Percentiles rank a stretch among this genome's conserved stretches.
Conservation (phyloP, 2,113 vertebrate genomes). For the human (Homo sapiens) region DNA sequence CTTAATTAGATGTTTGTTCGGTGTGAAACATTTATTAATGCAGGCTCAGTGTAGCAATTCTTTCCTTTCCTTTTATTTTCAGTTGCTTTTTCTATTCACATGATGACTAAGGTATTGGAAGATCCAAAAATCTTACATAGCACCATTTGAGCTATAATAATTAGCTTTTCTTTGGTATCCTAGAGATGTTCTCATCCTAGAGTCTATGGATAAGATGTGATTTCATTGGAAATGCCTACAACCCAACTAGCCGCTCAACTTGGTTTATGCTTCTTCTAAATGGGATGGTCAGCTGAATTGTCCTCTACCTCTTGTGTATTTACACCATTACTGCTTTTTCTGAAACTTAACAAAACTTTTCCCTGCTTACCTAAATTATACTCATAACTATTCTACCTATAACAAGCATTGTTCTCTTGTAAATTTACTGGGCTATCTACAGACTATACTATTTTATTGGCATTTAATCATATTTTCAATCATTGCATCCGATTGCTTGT, state of each 20-base stretch:
- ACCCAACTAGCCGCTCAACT: neutral
- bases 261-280: neutral
- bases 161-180: neutral
- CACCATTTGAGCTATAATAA: conserved; percentile 34
- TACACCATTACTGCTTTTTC: neutral
- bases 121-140: conserved; percentile 11
- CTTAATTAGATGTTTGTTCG: conserved; percentile 40
- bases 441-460: neutral
- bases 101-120: conserved; percentile 39
- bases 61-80: neutral
- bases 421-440: neutral
- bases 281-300: neutral
- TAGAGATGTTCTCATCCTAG: neutral
- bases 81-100: conserved; percentile 31
- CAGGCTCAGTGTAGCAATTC: conserved; percentile 19
- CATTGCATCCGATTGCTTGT: neutral
- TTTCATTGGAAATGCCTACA: neutral
- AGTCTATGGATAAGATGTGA: neutral
- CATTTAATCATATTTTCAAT: neutral
- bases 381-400: neutral
- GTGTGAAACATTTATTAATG: conserved; percentile 53
- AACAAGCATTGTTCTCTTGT: neutral
- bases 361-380: neutral
- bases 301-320: neutral
- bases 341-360: neutral